Evolutionary conservation across 1,140 invertebrate species (phyloP).

Genomic region (Papilio dardanus): DNA sequence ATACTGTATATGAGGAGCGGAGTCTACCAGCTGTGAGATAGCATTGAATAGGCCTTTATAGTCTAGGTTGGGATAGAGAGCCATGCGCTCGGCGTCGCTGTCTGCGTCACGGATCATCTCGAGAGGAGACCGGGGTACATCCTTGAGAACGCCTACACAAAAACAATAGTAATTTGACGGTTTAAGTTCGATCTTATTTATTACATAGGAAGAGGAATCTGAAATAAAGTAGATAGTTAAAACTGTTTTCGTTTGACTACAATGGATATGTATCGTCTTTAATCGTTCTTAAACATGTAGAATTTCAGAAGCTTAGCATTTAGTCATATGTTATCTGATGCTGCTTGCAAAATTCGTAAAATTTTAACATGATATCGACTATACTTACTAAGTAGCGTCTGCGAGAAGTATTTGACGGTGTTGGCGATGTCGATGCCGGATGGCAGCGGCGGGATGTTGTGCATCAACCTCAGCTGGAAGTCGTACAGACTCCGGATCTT

Average conservation of each 20-base stretch:
- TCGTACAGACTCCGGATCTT: slow-evolving; percentile 98
- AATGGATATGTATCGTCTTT: no score
- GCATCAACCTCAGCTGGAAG: slow-evolving; percentile 95
- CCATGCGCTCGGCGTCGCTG: slow-evolving; percentile 92
- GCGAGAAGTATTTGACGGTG: slow-evolving; percentile 98
- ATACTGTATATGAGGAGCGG: slow-evolving; percentile 91
- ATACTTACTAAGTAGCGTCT: slow-evolving; percentile 95
- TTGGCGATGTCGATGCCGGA: slow-evolving; percentile 98
- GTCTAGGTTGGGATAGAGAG: slow-evolving; percentile 96
- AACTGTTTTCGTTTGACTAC: no score
- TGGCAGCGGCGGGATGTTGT: slow-evolving; percentile 95
- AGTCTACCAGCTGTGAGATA: slow-evolving; percentile 91
- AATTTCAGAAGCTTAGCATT: no score
- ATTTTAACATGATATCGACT: no score
- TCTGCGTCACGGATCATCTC: slow-evolving; percentile 94
- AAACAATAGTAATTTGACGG: neutral
- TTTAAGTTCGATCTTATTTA: no score
- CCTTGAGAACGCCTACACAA: slow-evolving; percentile 93
- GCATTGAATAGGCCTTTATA: slow-evolving; percentile 96
- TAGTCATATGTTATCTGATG: no score
- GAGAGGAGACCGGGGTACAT: slow-evolving; percentile 95
- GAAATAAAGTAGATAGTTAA: no score
- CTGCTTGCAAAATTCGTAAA: no score
- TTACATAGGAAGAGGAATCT: no score
- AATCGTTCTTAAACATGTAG: no score